Evolutionary conservation across 2,888 invertebrate genomes (phyloP), one percentile per base, ranked within the genome.

Genomic region (Acanthosepion pharaonis): DNA sequence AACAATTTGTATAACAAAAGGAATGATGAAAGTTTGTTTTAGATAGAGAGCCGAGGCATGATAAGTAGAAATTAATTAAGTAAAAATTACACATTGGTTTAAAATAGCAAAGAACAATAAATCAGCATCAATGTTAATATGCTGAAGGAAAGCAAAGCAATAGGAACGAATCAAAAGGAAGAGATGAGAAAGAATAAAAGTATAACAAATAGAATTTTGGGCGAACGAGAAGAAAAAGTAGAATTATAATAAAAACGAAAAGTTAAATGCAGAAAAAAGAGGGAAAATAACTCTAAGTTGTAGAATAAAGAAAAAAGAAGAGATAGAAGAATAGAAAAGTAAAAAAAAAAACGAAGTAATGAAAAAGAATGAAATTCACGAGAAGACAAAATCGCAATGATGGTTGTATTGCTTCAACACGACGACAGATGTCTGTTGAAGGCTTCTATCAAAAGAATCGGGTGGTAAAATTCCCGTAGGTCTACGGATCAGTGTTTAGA

Each of bases 391-490:
- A 11, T 78, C 33, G 3, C n/a, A 78, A n/a, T 78, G n/a, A n/a
- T 33, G 15, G 15, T 78, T 78, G n/a, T 33, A 78, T n/a, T 78
- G 78, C n/a, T 33, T 78, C 11, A 78, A 11, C 0, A 33, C 33
- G 78, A 78, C 33, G 78, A 78, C 78, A 78, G 78, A 78, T 78
- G 78, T 78, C 78, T 78, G 78, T 78, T 78, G n/a, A 78, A 33
- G 78, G 9, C n/a, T 33, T 78, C n/a, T 78, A 78, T 78, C 78
- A n/a, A 78, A 78, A n/a, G n/a, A 78, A 78, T 78, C 78, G 78
- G 78, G 78, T 78, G 78, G 78, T 20, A 78, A 78, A 78, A 78
- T 78, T 78, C 78, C 78, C 78, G n/a, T 78, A n/a, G 78, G 78
- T 78, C n/a, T 11, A 33, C n/a, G 78, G 78, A 78, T 78, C 78